Percentiles rank a stretch among this genome's conserved stretches.
Evolutionary conservation across 2,797 vertebrate species (phyloP).

Genomic region (Micropoecilia bifurca): DNA sequence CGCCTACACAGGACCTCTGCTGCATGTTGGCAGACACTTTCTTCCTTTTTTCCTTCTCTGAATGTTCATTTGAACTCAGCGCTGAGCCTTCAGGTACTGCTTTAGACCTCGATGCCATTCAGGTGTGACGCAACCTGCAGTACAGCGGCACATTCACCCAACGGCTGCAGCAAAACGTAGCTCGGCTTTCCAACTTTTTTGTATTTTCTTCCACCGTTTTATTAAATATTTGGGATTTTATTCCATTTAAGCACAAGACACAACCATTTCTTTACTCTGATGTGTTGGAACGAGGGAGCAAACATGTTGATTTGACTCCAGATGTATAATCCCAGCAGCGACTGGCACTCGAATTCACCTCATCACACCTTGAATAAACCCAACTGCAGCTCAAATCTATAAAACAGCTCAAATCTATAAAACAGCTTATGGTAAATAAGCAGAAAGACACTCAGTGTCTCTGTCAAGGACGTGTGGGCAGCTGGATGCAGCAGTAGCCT

Average conservation of each 20-base stretch:
- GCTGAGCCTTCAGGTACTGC: constrained; percentile 12
- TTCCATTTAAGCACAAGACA: neutral
- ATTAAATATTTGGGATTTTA: neutral
- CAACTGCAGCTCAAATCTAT: constrained; percentile 10
- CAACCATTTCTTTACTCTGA: neutral
- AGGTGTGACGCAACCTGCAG: constrained; percentile 9
- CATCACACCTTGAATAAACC: constrained; percentile 6
- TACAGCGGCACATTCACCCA: neutral
- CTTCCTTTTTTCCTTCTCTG: neutral
- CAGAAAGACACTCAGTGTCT: constrained; percentile 12
- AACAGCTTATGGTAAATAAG: constrained; percentile 18
- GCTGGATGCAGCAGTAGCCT: constrained; percentile 16
- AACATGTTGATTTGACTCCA: neutral
- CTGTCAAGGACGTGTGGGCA: constrained; percentile 25
- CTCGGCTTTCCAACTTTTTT: neutral
- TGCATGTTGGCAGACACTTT: constrained; percentile 7
- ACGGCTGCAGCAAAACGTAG: neutral
- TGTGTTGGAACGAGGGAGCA: neutral
- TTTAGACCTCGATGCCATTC: constrained; percentile 6
- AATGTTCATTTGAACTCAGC: constrained; percentile 6
- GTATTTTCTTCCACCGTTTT: neutral
- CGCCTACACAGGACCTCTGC: constrained; percentile 12
- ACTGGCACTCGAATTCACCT: neutral
- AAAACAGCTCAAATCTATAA: constrained; percentile 15
- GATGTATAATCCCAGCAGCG: neutral